These are phyloP conservation scores for Hipparchia semele DNA, from an alignment of 2,888 invertebrate species.

Conservation along the genomic window DNA sequence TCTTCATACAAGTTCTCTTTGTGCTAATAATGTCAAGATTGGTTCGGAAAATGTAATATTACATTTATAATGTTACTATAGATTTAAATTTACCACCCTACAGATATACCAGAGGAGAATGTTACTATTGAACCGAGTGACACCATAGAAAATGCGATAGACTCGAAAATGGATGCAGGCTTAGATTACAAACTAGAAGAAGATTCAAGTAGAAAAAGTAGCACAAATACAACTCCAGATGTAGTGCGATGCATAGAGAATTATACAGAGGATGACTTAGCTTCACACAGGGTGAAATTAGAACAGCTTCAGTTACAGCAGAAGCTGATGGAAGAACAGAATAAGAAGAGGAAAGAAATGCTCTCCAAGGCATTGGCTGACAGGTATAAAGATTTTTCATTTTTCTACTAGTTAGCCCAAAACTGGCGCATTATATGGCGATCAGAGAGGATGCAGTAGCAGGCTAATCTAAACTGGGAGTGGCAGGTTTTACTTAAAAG, in stretches of 20 bases:
- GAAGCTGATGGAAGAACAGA: conserved; percentile 90
- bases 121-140: conserved; percentile 29
- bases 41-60: too few relatives aligned
- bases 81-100: not conserved
- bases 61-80: too few relatives aligned
- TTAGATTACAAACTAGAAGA: conserved; percentile 31
- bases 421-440: too few relatives aligned
- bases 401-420: not conserved
- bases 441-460: too few relatives aligned
- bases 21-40: too few relatives aligned
- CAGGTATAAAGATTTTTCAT: conserved; percentile 73
- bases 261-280: conserved; percentile 66
- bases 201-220: conserved; percentile 46
- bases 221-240: conserved; percentile 57
- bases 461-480: too few relatives aligned
- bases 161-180: conserved; percentile 12
- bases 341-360: conserved; percentile 88
- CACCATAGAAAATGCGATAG: not conserved
- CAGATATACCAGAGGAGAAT: conserved; percentile 45
- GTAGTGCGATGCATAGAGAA: conserved; percentile 63
- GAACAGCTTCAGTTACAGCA: conserved; percentile 88
- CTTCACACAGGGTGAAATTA: conserved; percentile 78
- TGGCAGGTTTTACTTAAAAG: too few relatives aligned
- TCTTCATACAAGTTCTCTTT: too few relatives aligned
- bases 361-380: conserved; percentile 88